Evolutionary conservation across 2,888 invertebrate genomes (phyloP), one percentile per base, ranked within the genome.

Genomic region (Pomacea canaliculata): DNA sequence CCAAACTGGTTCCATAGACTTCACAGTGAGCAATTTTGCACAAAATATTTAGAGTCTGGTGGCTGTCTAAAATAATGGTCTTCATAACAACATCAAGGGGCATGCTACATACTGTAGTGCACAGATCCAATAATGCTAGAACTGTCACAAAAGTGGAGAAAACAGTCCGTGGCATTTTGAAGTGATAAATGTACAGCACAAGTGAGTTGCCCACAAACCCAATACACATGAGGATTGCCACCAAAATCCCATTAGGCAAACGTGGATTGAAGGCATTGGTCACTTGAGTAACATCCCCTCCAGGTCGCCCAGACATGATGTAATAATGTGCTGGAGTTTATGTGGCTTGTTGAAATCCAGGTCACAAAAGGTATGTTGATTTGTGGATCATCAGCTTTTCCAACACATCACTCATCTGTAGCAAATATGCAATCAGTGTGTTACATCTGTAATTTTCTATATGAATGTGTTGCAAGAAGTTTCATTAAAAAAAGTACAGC

Each of bases 131-230:
- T n/a, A 48, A 70, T 7, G 79, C 79, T 73, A 79, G 68, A 7
- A 67, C 70, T 48, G 66, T 73, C 70, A 79, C 77, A 62, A 79
- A 79, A 66, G 75, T 71, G 60, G 77, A 70, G 77, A 79, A 79
- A 48, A 79, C 76, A 10, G 67, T 79, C n/a, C 19, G 70, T 48
- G 70, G 65, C 56, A 77, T 51, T n/a, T 63, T 51, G 68, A 67
- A 70, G 23, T 73, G 46, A 73, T 79, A 79, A 68, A 79, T 66
- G 46, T 76, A 79, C 71, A 72, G 73, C 19, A 79, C 79, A 67
- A 77, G 70, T 8, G 70, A 18, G 68, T 79, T 79, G 18, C 79
- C 79, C 8, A 66, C 27, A 13, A 79, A 12, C 5, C 76, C 77
- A 27, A 77, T 56, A n/a, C 73, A 9, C 67, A 79, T 59, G 63